Evolutionary conservation across 2,888 invertebrate species (phyloP).

Genomic region (Watsonalla binaria): DNA sequence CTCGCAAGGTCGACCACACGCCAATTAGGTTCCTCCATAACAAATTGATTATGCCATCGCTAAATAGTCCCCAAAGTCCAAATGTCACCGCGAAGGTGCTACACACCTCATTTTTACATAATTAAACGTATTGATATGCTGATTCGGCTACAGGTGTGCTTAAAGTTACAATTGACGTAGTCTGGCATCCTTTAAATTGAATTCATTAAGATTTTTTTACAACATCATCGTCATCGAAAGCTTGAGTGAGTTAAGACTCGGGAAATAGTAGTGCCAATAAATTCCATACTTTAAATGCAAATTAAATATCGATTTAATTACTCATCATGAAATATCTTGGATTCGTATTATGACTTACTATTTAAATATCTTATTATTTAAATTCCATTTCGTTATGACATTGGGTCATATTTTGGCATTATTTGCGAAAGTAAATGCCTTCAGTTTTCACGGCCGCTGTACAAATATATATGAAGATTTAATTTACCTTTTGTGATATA

Average conservation of each 20-base stretch:
- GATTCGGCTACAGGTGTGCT: no score
- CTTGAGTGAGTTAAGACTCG: no score
- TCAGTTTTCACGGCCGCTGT: not conserved
- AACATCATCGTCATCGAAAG: no score
- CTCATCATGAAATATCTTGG: not conserved
- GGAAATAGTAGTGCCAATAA: no score
- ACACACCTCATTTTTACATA: not conserved
- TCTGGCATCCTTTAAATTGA: no score
- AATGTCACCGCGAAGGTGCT: not conserved
- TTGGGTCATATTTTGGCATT: not conserved
- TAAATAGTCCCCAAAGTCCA: not conserved
- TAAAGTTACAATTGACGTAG: no score
- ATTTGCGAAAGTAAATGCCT: not conserved
- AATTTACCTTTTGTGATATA: not conserved
- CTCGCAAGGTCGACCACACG: conserved; percentile 38
- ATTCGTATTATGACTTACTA: not conserved
- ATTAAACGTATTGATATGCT: not conserved
- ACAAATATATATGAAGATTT: not conserved
- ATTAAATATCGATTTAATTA: no score
- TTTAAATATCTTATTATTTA: no score
- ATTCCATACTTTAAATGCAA: no score
- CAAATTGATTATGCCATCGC: conserved; percentile 3
- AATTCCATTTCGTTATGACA: not conserved
- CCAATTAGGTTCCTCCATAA: conserved; percentile 9
- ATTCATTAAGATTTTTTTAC: no score